phyloP scores from a whole-genome alignment of 2,797 vertebrate species.

The Centropyge bicolor region DNA sequence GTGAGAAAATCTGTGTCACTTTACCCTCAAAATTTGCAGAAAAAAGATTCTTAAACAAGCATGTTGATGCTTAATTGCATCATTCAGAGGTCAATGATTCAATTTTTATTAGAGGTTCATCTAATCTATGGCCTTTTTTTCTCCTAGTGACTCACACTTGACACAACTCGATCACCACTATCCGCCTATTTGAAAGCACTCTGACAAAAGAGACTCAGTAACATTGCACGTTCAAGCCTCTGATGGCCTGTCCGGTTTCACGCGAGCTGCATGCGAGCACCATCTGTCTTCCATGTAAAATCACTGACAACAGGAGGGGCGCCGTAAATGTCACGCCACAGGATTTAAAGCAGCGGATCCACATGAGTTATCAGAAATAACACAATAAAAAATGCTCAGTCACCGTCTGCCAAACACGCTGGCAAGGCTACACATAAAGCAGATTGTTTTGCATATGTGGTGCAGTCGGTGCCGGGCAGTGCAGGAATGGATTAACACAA shows the following conservation, averaged over 20 bases:
- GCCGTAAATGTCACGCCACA: conserved; percentile 42
- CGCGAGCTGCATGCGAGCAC: conserved; percentile 28
- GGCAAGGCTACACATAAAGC: conserved; percentile 59
- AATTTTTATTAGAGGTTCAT: too few species aligned
- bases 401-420: conserved; percentile 61
- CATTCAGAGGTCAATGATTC: too few species aligned
- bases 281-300: conserved; percentile 56
- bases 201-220: conserved; percentile 3
- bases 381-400: conserved; percentile 56
- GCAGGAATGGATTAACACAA: conserved; percentile 56
- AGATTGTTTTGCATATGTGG: conserved; percentile 68
- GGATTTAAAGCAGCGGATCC: conserved; percentile 53
- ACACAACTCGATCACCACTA: neutral
- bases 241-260: conserved; percentile 24
- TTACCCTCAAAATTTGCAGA: neutral
- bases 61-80: neutral
- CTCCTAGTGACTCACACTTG: too few species aligned
- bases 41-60: neutral
- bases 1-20: neutral
- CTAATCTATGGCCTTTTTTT: too few species aligned
- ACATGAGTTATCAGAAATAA: conserved; percentile 67
- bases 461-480: conserved; percentile 42
- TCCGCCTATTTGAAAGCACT: conserved; percentile 1
- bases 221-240: neutral
- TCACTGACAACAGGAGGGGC: conserved; percentile 29